Conservation (phyloP, 2,797 vertebrate genomes). For the Amphiprion clarkii region DNA sequence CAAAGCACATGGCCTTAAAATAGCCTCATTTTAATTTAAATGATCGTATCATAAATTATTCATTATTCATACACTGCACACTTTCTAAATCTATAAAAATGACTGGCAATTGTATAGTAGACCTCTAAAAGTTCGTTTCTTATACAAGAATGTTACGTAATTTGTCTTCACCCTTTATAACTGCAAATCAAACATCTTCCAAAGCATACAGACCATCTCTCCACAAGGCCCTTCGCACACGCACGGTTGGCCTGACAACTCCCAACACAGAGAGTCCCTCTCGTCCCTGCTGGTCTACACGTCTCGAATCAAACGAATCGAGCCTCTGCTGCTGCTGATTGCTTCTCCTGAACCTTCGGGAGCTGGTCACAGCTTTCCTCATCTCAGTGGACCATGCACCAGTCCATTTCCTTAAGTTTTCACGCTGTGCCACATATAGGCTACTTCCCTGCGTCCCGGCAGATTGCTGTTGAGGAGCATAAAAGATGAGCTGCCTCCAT, state of each 20-base stretch:
- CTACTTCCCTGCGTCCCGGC: constrained; percentile 65
- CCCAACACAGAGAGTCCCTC: constrained; percentile 37
- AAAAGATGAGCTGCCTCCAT: constrained; percentile 75
- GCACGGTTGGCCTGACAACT: constrained; percentile 49
- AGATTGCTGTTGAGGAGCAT: constrained; percentile 73
- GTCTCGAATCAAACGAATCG: constrained; percentile 57
- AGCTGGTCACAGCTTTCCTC: constrained; percentile 61
- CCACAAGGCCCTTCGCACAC: constrained; percentile 52
- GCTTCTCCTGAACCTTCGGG: constrained; percentile 62
- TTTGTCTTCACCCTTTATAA: constrained; percentile 14
- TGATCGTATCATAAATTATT: too few relatives aligned
- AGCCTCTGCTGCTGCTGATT: constrained; percentile 54
- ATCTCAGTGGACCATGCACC: constrained; percentile 66
- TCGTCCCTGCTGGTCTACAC: constrained; percentile 51
- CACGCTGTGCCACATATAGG: constrained; percentile 69
- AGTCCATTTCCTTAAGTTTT: constrained; percentile 68
- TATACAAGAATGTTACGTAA: not conserved
- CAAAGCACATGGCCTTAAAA: too few relatives aligned
- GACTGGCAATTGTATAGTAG: too few relatives aligned
- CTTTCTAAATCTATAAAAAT: too few relatives aligned
- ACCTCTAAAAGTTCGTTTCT: too few relatives aligned
- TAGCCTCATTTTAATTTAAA: too few relatives aligned
- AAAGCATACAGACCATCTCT: constrained; percentile 67
- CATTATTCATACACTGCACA: too few relatives aligned
- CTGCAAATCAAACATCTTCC: constrained; percentile 40